Evolutionary conservation across 2,113 vertebrate species (phyloP), one percentile per base, ranked within the genome.

Genomic region (Mustela nigripes): DNA sequence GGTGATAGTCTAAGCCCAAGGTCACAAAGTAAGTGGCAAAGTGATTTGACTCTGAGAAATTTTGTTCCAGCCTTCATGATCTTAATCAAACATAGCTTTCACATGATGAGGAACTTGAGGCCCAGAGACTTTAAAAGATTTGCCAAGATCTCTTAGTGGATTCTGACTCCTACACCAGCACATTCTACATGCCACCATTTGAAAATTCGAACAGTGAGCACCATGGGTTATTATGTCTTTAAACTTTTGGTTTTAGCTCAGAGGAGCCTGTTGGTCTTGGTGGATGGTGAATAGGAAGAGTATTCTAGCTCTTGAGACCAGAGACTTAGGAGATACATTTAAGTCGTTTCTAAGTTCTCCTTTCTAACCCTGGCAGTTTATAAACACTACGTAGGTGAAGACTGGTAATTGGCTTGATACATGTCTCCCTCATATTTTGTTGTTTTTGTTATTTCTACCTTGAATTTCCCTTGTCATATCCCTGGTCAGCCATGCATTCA

Each of bases 1-100:
- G 76, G 39, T 12, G 50, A 31, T 65, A n/a, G 36, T 63, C 33
- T 39, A 86, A 50, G n/a, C 63, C 15, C 63, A 71, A 39, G 8
- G 4, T 69, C 42, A 85, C 76, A 92, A 89, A 96, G 11, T n/a
- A 82, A 92, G 69, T 92, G 45, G 50, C 19, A 36, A 83, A 62
- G 42, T 95, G n/a, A 82, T 67, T 2, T 91, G 82, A 73, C 5
- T 45, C 26, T 56, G 45, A 89, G 42, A 81, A 85, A 73, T 83
- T 45, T 82, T 69, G 18, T 31, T 87, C 9, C 48, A 36, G 82
- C 48, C 18, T 82, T 65, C 31, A 60, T 78, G 16, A 33, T 78
- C 58, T 97, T 82, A 63, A 76, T 81, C 5, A 73, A 48, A 53
- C 4, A n/a, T 42, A 79, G 33, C 5, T 28, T 50, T 12, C 1